phyloP scores from a whole-genome alignment of 1,140 invertebrate species.

The Penaeus japonicus region DNA sequence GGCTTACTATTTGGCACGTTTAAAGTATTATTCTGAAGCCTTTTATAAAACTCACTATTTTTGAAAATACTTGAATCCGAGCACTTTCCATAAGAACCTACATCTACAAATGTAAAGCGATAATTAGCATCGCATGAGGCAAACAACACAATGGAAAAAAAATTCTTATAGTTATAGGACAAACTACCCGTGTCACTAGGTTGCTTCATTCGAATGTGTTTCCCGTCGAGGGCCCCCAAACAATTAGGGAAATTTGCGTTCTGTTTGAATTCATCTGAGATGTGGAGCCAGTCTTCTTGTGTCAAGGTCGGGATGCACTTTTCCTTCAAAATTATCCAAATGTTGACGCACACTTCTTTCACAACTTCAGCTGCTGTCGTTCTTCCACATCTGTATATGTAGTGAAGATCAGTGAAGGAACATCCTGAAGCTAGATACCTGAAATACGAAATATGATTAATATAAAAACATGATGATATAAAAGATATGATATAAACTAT shows the following conservation, averaged over 20 bases:
- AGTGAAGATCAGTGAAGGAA: too few species aligned
- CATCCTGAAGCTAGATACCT: too few species aligned
- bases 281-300: too few species aligned
- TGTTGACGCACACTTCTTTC: too few species aligned
- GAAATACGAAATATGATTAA: too few species aligned
- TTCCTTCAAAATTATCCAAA: too few species aligned
- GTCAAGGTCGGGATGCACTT: too few species aligned
- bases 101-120: slow-evolving; percentile 63
- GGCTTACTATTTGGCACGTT: background rate
- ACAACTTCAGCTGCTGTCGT: too few species aligned
- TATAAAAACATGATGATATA: too few species aligned
- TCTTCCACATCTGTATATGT: too few species aligned
- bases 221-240: background rate
- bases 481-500: too few species aligned
- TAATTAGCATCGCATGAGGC: slow-evolving; percentile 63
- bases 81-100: slow-evolving; percentile 62
- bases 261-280: background rate
- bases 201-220: background rate
- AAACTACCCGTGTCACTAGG: background rate
- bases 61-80: slow-evolving; percentile 63
- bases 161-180: slow-evolving; percentile 66
- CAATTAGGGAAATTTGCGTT: slow-evolving; percentile 19
- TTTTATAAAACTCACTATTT: background rate
- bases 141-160: slow-evolving; percentile 63
- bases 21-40: background rate